phyloP scores from a whole-genome alignment of 92 coral and sea anemone genomes.

The Meandrina meandrites region DNA sequence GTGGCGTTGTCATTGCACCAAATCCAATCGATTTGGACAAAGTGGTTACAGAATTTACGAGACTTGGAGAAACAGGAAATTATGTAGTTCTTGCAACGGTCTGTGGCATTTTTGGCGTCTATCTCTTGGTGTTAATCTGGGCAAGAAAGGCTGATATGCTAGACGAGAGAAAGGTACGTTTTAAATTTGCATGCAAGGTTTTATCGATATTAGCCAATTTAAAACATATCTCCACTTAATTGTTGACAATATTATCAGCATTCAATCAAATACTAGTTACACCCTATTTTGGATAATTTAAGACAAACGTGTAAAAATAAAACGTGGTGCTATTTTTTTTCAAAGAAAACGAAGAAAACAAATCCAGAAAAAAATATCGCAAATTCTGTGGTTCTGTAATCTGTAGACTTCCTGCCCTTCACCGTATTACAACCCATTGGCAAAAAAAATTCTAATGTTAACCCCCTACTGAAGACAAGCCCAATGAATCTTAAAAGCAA shows the following conservation, averaged over 20 bases:
- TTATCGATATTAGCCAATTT: not conserved
- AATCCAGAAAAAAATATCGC: not conserved
- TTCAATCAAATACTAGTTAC: not conserved
- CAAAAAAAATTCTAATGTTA: too few species aligned
- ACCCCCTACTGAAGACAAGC: not conserved
- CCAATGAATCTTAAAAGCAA: too few species aligned
- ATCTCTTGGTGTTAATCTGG: slow-evolving; percentile 54
- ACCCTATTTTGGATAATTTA: not conserved
- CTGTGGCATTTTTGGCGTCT: slow-evolving; percentile 65
- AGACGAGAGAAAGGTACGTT: slow-evolving; percentile 70
- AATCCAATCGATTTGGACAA: slow-evolving; percentile 84
- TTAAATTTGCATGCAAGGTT: not conserved
- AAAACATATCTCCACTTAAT: not conserved
- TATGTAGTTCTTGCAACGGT: slow-evolving; percentile 66
- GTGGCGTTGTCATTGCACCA: slow-evolving; percentile 84
- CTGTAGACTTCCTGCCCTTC: too few species aligned
- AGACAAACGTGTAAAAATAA: not conserved
- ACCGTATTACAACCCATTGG: not conserved
- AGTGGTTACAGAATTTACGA: slow-evolving; percentile 76
- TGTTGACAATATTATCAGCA: not conserved
- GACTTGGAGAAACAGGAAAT: slow-evolving; percentile 81
- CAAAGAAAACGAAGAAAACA: not conserved
- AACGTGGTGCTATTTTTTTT: not conserved
- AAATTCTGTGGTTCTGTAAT: not conserved
- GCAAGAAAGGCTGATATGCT: slow-evolving; percentile 76